Conservation (phyloP, 2,888 invertebrate genomes). For the Synergus gifuensis region DNA sequence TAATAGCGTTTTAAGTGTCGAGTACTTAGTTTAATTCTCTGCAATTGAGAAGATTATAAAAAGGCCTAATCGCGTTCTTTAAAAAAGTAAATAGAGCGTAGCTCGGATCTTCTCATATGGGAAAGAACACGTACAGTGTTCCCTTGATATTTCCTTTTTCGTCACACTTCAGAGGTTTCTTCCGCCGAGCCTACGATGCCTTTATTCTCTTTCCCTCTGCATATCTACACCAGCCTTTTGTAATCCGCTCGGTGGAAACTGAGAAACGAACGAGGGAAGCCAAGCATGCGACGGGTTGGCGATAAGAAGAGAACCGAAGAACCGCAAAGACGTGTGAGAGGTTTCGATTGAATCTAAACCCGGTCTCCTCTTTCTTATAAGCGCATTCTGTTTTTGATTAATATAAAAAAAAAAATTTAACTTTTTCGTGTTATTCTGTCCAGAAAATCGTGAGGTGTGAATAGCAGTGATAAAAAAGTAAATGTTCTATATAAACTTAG, state of each 20-base stretch:
- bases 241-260: slow-evolving; percentile 38
- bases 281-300: slow-evolving; percentile 38
- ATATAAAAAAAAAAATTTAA: not conserved
- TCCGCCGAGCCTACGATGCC: slow-evolving; percentile 38
- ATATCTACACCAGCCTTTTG: slow-evolving; percentile 40
- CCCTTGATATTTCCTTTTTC: slow-evolving; percentile 40
- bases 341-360: slow-evolving; percentile 27
- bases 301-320: slow-evolving; percentile 36
- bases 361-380: not conserved
- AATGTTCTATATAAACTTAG: not conserved
- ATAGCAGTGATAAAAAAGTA: slow-evolving; percentile 15
- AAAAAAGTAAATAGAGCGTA: not conserved
- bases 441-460: slow-evolving; percentile 16
- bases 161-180: slow-evolving; percentile 38
- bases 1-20: too few relatives aligned
- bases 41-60: not conserved
- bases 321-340: slow-evolving; percentile 38
- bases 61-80: not conserved
- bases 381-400: not conserved
- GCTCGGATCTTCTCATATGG: not conserved
- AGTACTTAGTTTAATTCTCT: not conserved
- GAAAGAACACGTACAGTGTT: slow-evolving; percentile 35
- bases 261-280: slow-evolving; percentile 41
- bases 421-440: slow-evolving; percentile 22
- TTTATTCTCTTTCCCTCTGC: slow-evolving; percentile 37